Evolutionary conservation across 2,113 vertebrate species (phyloP).

Genomic region (Passer domesticus): DNA sequence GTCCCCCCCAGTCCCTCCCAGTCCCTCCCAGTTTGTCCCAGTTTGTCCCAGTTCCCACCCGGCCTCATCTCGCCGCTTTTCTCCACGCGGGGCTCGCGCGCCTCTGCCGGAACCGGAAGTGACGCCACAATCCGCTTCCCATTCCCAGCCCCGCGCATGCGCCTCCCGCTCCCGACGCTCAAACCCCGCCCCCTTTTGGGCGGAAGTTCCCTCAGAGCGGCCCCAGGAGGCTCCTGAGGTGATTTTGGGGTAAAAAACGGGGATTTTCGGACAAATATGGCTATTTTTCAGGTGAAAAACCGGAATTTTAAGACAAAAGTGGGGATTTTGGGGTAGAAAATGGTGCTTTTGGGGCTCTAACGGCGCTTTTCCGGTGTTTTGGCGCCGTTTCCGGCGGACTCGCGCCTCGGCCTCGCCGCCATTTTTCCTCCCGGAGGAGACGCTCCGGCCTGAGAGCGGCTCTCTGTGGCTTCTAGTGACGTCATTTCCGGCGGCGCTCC

Average conservation of each 20-base stretch:
- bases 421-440: background rate
- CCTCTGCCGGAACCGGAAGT: background rate
- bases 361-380: no score
- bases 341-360: background rate
- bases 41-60: no score
- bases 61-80: background rate
- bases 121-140: background rate
- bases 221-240: background rate
- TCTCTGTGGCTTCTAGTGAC: background rate
- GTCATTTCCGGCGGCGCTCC: background rate
- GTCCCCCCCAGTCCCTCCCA: background rate
- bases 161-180: accelerated
- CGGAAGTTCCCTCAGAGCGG: background rate
- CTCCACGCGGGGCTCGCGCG: background rate
- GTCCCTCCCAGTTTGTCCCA: no score
- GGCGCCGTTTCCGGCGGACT: background rate
- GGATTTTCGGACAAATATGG: background rate
- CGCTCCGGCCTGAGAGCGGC: accelerated
- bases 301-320: background rate
- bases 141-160: background rate
- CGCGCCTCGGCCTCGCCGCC: background rate
- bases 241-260: background rate
- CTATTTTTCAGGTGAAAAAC: no score
- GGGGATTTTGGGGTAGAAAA: no score
- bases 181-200: background rate